Percentiles rank a stretch among this genome's conserved stretches.
Evolutionary conservation across 2,888 invertebrate genomes (phyloP).

Genomic region (Xiphydria camelus): DNA sequence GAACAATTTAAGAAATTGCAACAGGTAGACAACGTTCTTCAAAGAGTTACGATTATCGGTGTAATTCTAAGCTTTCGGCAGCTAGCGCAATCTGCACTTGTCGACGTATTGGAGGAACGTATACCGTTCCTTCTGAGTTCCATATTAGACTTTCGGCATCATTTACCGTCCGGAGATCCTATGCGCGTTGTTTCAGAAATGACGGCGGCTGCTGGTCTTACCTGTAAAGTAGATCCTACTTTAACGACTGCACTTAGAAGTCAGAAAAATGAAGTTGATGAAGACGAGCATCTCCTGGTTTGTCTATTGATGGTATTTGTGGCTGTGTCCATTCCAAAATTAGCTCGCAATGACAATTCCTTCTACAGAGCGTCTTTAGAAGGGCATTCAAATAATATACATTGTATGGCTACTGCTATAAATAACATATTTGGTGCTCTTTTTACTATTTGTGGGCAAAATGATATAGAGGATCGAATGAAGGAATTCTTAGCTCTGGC

Average conservation of each 20-base stretch:
- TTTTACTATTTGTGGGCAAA: slow-evolving; percentile 93
- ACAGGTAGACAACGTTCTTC: slow-evolving; percentile 92
- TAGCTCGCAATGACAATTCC: slow-evolving; percentile 88
- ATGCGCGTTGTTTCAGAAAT: slow-evolving; percentile 93
- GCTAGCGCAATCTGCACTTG: slow-evolving; percentile 89
- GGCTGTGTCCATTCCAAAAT: slow-evolving; percentile 93
- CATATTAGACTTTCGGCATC: slow-evolving; percentile 91
- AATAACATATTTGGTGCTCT: slow-evolving; percentile 95
- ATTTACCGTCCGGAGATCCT: slow-evolving; percentile 87
- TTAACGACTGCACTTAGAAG: slow-evolving; percentile 86
- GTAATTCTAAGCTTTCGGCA: slow-evolving; percentile 95
- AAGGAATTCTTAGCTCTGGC: slow-evolving; percentile 93
- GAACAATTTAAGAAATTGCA: slow-evolving; percentile 89
- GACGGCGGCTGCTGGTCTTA: slow-evolving; percentile 94
- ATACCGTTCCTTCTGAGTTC: slow-evolving; percentile 96
- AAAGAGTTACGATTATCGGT: slow-evolving; percentile 97
- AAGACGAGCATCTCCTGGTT: slow-evolving; percentile 90
- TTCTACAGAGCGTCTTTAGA: slow-evolving; percentile 85
- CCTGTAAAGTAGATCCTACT: slow-evolving; percentile 94
- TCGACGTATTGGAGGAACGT: slow-evolving; percentile 89
- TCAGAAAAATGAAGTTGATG: slow-evolving; percentile 85
- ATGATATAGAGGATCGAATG: slow-evolving; percentile 96
- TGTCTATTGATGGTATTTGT: slow-evolving; percentile 98
- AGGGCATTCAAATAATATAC: slow-evolving; percentile 98
- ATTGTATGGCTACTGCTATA: slow-evolving; percentile 96